Evolutionary conservation across 2,113 vertebrate genomes (phyloP).

Genomic region (Arothron firmamentum): DNA sequence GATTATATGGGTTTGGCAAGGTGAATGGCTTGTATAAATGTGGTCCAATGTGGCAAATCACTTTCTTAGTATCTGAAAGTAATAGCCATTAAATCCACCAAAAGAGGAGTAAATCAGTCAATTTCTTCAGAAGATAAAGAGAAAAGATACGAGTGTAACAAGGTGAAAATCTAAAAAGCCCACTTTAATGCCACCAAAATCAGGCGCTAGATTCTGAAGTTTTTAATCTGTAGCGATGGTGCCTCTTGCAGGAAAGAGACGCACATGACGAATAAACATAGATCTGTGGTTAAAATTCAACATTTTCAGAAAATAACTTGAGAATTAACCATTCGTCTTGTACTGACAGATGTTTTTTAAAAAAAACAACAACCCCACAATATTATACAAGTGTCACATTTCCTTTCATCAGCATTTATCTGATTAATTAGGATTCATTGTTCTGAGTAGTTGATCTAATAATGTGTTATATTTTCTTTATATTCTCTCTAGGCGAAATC

Average conservation of each 20-base stretch:
- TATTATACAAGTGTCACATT: too few species aligned
- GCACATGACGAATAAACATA: neutral
- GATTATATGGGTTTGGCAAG: neutral
- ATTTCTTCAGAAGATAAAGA: neutral
- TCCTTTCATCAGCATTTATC: too few species aligned
- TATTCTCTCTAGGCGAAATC: too few species aligned
- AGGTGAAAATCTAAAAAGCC: neutral
- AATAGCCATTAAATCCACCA: neutral
- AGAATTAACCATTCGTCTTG: too few species aligned
- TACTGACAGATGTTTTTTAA: too few species aligned
- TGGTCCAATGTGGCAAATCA: neutral
- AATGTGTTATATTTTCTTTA: too few species aligned
- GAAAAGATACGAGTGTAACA: neutral
- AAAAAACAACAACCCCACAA: too few species aligned
- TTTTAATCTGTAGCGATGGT: constrained; percentile 2
- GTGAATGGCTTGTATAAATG: neutral
- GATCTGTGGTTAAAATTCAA: neutral
- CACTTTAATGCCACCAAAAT: neutral
- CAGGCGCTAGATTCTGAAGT: neutral
- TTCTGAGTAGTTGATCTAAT: too few species aligned
- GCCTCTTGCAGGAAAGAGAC: constrained; percentile 25
- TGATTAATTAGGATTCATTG: too few species aligned
- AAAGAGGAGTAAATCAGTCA: neutral
- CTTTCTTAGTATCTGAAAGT: neutral
- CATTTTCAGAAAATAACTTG: too few species aligned